Conservation (phyloP, 1,140 invertebrate genomes). For the Anastrepha ludens region DNA sequence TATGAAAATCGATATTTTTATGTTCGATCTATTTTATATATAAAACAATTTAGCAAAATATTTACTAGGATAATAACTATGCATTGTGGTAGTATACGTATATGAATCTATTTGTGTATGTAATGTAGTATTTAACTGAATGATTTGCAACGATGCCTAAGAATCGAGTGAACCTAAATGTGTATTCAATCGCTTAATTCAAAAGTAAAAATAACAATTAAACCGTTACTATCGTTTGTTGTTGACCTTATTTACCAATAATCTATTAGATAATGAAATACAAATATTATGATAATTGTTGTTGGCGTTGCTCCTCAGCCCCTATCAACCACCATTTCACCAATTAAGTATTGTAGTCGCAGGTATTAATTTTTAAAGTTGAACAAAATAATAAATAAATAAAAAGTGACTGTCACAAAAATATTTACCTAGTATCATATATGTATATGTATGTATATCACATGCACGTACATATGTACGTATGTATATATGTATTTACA, state of each 20-base stretch:
- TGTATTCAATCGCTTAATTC: conserved; percentile 13
- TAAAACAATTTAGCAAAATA: conserved; percentile 25
- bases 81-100: not conserved
- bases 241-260: not conserved
- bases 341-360: conserved; percentile 33
- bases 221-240: conserved; percentile 10
- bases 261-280: too few species aligned
- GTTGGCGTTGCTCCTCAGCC: not conserved
- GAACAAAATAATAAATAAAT: not conserved
- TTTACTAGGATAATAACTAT: not conserved
- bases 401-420: conserved; percentile 2
- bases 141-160: conserved; percentile 38
- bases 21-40: not conserved
- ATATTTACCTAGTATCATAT: not conserved
- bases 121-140: conserved; percentile 27
- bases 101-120: not conserved
- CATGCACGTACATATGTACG: not conserved
- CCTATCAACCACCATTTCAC: not conserved
- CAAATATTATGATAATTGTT: too few species aligned
- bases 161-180: conserved; percentile 20
- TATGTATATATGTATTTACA: not conserved
- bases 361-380: not conserved
- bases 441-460: not conserved
- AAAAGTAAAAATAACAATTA: conserved; percentile 24
- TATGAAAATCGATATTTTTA: not conserved